These are phyloP conservation scores for Periophthalmus modestus DNA, from an alignment of 2,113 vertebrate species.

Conservation along the genomic window DNA sequence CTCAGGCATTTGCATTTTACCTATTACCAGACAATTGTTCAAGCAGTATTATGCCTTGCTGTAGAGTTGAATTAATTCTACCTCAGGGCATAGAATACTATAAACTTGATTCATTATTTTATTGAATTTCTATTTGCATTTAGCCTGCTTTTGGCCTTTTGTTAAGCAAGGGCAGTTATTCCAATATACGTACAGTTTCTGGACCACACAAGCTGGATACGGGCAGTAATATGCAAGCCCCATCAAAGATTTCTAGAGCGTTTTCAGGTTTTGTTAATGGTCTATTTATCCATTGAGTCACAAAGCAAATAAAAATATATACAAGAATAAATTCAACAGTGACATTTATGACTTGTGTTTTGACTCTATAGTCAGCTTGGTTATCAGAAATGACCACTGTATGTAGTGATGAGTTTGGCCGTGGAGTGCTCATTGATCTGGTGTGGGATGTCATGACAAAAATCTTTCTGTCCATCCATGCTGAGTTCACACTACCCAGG, in stretches of 20 bases:
- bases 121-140: not conserved
- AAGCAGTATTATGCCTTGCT: not conserved
- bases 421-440: constrained; percentile 54
- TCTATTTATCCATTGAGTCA: no score
- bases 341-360: constrained; percentile 29
- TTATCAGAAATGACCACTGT: constrained; percentile 25
- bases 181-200: not conserved
- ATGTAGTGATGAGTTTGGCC: constrained; percentile 18
- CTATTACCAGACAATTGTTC: not conserved
- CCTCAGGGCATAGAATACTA: not conserved
- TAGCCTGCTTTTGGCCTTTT: not conserved
- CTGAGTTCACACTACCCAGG: constrained; percentile 42
- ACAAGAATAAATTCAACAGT: not conserved
- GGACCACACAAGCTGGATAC: no score
- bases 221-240: no score
- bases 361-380: constrained; percentile 19
- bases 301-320: no score
- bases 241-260: no score
- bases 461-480: constrained; percentile 51
- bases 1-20: not conserved
- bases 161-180: not conserved
- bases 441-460: constrained; percentile 46
- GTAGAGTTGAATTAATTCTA: not conserved
- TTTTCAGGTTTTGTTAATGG: no score
- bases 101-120: not conserved